phyloP scores from a whole-genome alignment of 1,140 invertebrate species.

The Laupala kohalensis region DNA sequence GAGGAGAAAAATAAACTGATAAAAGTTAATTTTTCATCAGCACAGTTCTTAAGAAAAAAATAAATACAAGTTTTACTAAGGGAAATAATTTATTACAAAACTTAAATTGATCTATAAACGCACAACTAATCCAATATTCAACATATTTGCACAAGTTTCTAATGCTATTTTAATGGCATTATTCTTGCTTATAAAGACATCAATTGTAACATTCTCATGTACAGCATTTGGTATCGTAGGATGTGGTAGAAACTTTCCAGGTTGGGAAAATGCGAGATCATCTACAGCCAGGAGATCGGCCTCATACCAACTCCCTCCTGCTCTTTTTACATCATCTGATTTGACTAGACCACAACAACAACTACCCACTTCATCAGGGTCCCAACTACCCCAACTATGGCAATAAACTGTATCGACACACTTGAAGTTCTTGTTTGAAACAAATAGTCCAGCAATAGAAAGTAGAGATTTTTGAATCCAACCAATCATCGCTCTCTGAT shows the following conservation, averaged over 20 bases:
- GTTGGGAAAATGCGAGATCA: neutral
- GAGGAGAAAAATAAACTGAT: no score
- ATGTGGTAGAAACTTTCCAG: neutral
- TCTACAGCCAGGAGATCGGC: neutral
- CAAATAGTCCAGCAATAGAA: neutral
- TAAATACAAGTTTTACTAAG: no score
- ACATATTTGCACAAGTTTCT: neutral
- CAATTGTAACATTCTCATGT: neutral
- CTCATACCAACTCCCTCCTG: neutral
- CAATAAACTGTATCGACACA: neutral
- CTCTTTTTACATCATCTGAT: neutral
- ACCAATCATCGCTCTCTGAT: neutral
- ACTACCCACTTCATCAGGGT: neutral
- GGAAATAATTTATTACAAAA: no score
- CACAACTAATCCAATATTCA: constrained; percentile 4
- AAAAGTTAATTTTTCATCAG: no score
- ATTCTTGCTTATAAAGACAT: neutral
- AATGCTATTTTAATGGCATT: neutral
- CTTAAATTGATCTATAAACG: neutral
- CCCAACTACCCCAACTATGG: neutral
- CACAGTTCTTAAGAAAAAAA: no score
- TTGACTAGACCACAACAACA: constrained; percentile 4
- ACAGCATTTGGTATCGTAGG: neutral
- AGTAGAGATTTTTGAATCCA: constrained; percentile 1
- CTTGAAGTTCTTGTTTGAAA: neutral